Base-by-base conservation (phyloP, 1,140 invertebrate genomes). In the Carposina sasakii region DNA sequence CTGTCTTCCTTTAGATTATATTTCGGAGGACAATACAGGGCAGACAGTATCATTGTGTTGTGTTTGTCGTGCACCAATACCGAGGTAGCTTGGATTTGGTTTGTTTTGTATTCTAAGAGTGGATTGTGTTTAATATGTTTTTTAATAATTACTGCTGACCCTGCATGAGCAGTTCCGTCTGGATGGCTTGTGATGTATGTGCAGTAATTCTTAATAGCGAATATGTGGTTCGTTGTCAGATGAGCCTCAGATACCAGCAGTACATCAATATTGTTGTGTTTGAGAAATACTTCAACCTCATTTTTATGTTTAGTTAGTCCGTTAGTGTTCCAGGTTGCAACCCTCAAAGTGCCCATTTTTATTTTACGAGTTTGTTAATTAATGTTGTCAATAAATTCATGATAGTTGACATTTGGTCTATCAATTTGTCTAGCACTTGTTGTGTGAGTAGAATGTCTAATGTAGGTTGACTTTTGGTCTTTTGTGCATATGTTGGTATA, bases 1-100 rank as follows among this genome's bases (percentile, higher is more conserved):
- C 10, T 10, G 10, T 23, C 39, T 24, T 23, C 39, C 23, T 1
- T 24, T 20, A 41, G 6, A 6, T 41, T 41, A 13, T 41, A 21
- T 41, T 41, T 41, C 17, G 16, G 19, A 41, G 39, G 22, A n/a
- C 22, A 41, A 16, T 24, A 41, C 13, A 24, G 10, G 10, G 39
- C 10, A 2, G 39, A 41, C 6, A 41, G 10, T 22, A 22, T 22
- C 1, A 36, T 16, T 9, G 12, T 41, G 1, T 21, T 21, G 2
- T 3, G 20, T 21, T 16, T 20, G 16, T 22, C 22, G 3, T 41
- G n/a, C 19, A 19, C 19, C 8, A 8, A 13, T 1, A 19, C 9
- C 12, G 63, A 44, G 0, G 63, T 57, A 2, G 52, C 57, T 43
- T 62, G 63, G 0, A 59, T 43, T n/a, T 54, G 23, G 4, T 43